Evolutionary conservation across 2,113 vertebrate species (phyloP).

Genomic region (Oryzias celebensis): DNA sequence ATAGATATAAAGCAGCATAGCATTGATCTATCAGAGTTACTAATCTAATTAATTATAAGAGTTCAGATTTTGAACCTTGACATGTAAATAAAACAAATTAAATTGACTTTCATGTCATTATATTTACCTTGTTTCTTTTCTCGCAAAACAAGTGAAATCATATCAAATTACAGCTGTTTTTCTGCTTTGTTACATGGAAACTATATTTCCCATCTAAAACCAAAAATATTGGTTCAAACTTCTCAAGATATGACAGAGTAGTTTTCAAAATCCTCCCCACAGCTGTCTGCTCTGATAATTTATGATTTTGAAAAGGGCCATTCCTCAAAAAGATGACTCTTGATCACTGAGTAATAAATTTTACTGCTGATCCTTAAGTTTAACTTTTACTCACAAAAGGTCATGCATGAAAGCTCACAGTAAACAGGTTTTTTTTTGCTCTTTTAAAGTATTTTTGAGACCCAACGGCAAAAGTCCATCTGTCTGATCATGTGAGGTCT

Average conservation of each 20-base stretch:
- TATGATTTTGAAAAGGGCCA: conserved; percentile 19
- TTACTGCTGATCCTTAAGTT: conserved; percentile 12
- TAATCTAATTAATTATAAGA: no score
- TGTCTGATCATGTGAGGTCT: conserved; percentile 31
- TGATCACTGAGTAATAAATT: conserved; percentile 21
- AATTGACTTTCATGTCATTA: no score
- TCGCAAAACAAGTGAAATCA: no score
- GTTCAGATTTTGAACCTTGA: no score
- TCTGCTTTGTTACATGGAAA: no score
- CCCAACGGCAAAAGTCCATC: conserved; percentile 12
- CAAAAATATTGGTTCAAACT: conserved; percentile 13
- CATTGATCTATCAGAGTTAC: no score
- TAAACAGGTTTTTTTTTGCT: conserved; percentile 18
- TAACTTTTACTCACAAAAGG: conserved; percentile 4
- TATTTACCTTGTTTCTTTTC: no score
- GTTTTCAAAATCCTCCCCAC: conserved; percentile 43
- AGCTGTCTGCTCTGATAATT: conserved; percentile 44
- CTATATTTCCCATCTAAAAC: background rate
- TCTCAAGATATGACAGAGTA: conserved; percentile 11
- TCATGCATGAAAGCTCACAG: conserved; percentile 12
- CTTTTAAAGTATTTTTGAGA: background rate
- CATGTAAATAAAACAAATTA: no score
- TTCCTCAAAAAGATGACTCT: conserved; percentile 23
- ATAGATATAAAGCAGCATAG: no score
- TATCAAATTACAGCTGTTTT: no score